Evolutionary conservation across 1,140 invertebrate species (phyloP), one percentile per base, ranked within the genome.

Genomic region (Heliconius melpomene): DNA sequence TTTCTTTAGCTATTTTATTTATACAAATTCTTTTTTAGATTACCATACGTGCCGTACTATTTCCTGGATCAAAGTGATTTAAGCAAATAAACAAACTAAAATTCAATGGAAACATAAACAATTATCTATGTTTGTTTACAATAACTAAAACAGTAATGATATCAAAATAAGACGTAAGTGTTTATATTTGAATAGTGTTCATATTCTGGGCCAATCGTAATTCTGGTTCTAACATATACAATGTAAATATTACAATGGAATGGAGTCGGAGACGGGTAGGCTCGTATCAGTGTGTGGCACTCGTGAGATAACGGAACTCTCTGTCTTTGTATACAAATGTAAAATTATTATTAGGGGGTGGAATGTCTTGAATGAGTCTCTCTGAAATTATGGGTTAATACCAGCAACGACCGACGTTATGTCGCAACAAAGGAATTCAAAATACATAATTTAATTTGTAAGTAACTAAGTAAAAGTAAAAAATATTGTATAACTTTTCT

Each of bases 181-280:
- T 46, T 66, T 66, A 9, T 77, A 71, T 54, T 77, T 36, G 20
- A 66, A 29, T 74, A 74, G 72, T 80, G 79, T 52, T 77, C 60
- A 72, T 74, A 70, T 81, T 77, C 57, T 66, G 70, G 60, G 32
- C 74, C 46, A 77, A 81, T 81, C 54, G 74, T 78, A 81, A 91
- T 91, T 90, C 84, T 86, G 85, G 84, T 92, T 89, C 91, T 89
- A 91, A 87, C 89, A 92, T 87, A 93, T 90, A 92, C 90, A 94
- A 94, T 93, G 91, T 92, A 91, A 93, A 92, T 89, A 90, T 87
- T 86, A 94, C 91, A 94, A 94, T 93, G 85, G 91, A 74, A 90
- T 79, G 82, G 85, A 87, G 87, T 85, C 75, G 84, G 85, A 84
- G 89, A n/a, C n/a, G n/a, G n/a, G n/a, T n/a, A 78, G 84, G 87